Evolutionary conservation across 2,888 invertebrate genomes (phyloP), one percentile per base, ranked within the genome.

Genomic region (Slavum lentiscoides): DNA sequence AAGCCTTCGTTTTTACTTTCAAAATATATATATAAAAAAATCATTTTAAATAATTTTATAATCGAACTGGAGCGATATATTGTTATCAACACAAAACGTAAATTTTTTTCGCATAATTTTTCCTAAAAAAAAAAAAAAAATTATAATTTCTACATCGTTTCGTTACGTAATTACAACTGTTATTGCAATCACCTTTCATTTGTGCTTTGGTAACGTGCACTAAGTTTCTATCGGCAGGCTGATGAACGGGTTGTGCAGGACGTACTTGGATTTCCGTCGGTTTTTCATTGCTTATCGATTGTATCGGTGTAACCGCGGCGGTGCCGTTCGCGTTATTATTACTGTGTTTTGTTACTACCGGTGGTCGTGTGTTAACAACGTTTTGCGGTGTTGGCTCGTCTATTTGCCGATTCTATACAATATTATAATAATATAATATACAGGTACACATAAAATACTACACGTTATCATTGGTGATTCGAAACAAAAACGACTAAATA

Each of bases 101-200:
- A 49, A 49, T 49, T 49, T 11, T 49, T 49, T 49, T 49, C 49
- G 49, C 3, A 15, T 49, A 11, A 13, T 49, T 49, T 49, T 9
- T 49, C 49, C 49, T 49, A 49, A 43, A 9, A 43, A 43, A n/a
- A n/a, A n/a, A n/a, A n/a, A n/a, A n/a, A n/a, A n/a, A n/a, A n/a
- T n/a, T 30, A 30, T 30, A 30, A 30, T 30, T 30, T 30, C 4
- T 30, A 30, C 4, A 2, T 4, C 30, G 30, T 30, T 30, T 30
- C 30, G 30, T 30, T 30, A 43, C 43, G 43, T 6, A 6, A 30
- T 30, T 30, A 30, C 4, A 15, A 1, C 53, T 55, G 55, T 19
- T 55, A 55, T 49, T 13, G 7, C 13, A 4, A 5, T 85, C 84
- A 92, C 93, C 93, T 89, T 93, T 92, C 94, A 94, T 93, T 86